A percentile compares a stretch with the other conserved stretches of the same genome.
Evolutionary conservation across 2,113 vertebrate genomes (phyloP).

Genomic region (Geococcyx californianus): DNA sequence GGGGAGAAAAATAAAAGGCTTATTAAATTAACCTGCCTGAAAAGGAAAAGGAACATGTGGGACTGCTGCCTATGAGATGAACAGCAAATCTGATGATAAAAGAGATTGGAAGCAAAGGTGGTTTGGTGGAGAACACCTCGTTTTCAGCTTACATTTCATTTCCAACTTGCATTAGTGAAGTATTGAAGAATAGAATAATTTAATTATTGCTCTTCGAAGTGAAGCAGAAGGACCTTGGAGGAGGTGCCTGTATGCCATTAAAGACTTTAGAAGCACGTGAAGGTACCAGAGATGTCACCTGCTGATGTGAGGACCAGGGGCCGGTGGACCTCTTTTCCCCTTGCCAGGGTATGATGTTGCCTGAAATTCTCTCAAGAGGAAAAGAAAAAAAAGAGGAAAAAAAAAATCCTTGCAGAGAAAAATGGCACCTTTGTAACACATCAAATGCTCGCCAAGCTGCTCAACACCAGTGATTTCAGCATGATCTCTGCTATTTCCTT

Average conservation of each 20-base stretch:
- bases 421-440: background rate
- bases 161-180: conserved; percentile 2
- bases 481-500: background rate
- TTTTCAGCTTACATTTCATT: too few relatives aligned
- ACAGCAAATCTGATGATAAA: conserved; percentile 59
- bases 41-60: conserved; percentile 6
- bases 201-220: conserved; percentile 16
- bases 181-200: conserved; percentile 35
- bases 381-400: background rate
- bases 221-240: background rate
- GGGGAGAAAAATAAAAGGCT: background rate
- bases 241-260: background rate
- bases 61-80: conserved; percentile 50
- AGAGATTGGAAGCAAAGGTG: background rate
- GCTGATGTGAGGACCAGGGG: background rate
- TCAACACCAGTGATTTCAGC: background rate
- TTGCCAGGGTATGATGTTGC: background rate
- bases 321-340: background rate
- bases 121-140: conserved; percentile 9
- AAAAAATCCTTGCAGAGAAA: background rate
- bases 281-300: background rate
- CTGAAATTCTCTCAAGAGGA: background rate
- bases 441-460: background rate
- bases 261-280: background rate
- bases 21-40: conserved; percentile 63